Conservation (phyloP, 2,888 invertebrate species). For the Dicroscelio sp. region DNA sequence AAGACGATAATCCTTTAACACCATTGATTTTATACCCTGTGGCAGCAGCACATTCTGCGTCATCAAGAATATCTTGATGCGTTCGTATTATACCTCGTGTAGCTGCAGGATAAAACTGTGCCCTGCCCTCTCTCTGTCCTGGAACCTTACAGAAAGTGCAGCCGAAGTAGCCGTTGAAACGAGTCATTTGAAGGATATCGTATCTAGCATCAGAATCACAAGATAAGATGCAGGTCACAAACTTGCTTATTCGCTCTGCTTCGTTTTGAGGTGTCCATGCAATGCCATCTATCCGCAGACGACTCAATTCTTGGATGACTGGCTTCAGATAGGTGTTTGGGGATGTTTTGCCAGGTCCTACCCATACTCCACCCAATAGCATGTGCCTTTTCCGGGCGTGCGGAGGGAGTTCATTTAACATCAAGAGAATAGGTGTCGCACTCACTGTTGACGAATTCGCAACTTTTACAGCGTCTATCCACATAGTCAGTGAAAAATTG, state of each 20-base stretch:
- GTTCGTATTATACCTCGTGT: background rate
- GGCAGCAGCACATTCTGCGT: background rate
- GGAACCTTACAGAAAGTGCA: conserved; percentile 28
- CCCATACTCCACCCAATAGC: too few relatives aligned
- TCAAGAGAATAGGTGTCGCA: background rate
- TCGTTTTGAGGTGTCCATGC: background rate
- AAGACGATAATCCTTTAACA: background rate
- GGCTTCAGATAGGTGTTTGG: background rate
- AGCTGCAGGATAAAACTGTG: conserved; percentile 17
- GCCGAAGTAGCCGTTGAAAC: conserved; percentile 23
- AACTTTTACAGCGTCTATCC: background rate
- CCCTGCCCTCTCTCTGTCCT: background rate
- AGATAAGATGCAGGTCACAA: too few relatives aligned
- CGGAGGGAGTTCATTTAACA: background rate
- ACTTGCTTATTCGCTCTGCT: background rate
- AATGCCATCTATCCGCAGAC: background rate
- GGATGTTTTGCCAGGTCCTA: background rate
- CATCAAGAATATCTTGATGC: background rate
- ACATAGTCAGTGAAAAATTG: background rate
- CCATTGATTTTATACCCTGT: background rate
- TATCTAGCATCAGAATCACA: too few relatives aligned
- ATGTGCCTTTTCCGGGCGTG: background rate
- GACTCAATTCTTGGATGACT: background rate
- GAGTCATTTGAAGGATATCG: conserved; percentile 37
- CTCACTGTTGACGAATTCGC: background rate